Evolutionary conservation across 2,888 invertebrate genomes (phyloP).

Genomic region (Pachymerium ferrugineum): DNA sequence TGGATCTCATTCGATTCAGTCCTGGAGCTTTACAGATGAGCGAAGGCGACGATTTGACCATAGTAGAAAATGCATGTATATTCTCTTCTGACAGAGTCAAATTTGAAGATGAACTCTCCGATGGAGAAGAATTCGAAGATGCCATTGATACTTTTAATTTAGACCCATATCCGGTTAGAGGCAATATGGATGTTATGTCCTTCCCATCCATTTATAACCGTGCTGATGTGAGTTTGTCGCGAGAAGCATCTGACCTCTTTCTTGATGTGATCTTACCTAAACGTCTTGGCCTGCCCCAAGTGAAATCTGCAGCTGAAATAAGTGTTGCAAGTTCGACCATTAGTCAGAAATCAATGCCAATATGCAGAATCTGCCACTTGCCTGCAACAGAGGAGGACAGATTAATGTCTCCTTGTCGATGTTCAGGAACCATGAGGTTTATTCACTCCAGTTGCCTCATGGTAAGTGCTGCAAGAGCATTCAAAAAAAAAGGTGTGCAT

Average conservation of each 20-base stretch:
- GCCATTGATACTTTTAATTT: not conserved
- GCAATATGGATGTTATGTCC: not conserved
- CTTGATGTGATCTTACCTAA: conserved; percentile 28
- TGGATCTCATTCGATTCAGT: conserved; percentile 29
- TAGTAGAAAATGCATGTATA: not conserved
- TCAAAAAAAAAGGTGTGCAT: not conserved
- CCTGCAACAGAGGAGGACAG: conserved; percentile 43
- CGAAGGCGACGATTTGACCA: not conserved
- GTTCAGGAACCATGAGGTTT: conserved; percentile 53
- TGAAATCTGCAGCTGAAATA: conserved; percentile 30
- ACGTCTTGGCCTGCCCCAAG: conserved; percentile 30
- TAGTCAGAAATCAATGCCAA: conserved; percentile 40
- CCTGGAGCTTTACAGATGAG: not conserved
- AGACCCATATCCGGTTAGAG: not conserved
- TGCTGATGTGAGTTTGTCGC: not conserved
- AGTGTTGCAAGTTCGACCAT: conserved; percentile 31
- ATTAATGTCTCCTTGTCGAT: conserved; percentile 54
- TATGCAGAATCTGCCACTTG: conserved; percentile 54
- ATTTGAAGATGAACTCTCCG: not conserved
- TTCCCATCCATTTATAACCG: not conserved
- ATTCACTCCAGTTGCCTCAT: conserved; percentile 54
- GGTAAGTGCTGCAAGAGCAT: conserved; percentile 41
- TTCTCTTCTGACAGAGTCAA: not conserved
- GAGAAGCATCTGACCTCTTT: conserved; percentile 30
- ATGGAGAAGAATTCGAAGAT: not conserved